Base-by-base conservation (phyloP, 2,888 invertebrate species). In the Argyresthia albistria region DNA sequence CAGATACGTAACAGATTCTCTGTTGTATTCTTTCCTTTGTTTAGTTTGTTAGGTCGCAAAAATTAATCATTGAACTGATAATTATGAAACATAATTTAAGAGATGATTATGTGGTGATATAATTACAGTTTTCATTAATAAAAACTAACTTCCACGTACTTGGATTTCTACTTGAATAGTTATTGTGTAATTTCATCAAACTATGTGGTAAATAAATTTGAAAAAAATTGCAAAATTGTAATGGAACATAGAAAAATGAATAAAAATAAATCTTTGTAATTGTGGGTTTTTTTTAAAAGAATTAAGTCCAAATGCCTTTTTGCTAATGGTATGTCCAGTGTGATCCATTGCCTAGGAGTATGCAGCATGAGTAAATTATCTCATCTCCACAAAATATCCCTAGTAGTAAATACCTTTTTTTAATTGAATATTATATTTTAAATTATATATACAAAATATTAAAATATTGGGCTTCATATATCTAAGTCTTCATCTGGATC, bases 401-500 rank as follows among this genome's bases (percentile, higher is more conserved):
- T n/a, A n/a, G n/a, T n/a, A n/a, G n/a, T n/a, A n/a, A n/a, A n/a
- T n/a, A n/a, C n/a, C n/a, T n/a, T n/a, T n/a, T n/a, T n/a, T n/a
- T n/a, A n/a, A n/a, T n/a, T n/a, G n/a, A n/a, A n/a, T n/a, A n/a
- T n/a, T n/a, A n/a, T n/a, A n/a, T n/a, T n/a, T n/a, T n/a, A n/a
- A n/a, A n/a, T n/a, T n/a, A n/a, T 25, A 25, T 25, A 25, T 25
- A 2, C 25, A 25, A 25, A 4, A 6, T 25, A 4, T 25, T 25
- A 4, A 25, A 25, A 25, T 25, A 2, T 25, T 25, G 6, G 25
- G 25, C 15, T 9, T 79, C 80, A 91, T 64, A 95, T 91, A 77
- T 93, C 91, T 56, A 95, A 83, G 80, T 95, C 95, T 73, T 95
- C 95, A 86, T 95, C 95, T 1, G 95, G 95, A 79, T 95, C 95